Evolutionary conservation across 2,888 invertebrate genomes (phyloP), one percentile per base, ranked within the genome.

Genomic region (Noctua janthe): DNA sequence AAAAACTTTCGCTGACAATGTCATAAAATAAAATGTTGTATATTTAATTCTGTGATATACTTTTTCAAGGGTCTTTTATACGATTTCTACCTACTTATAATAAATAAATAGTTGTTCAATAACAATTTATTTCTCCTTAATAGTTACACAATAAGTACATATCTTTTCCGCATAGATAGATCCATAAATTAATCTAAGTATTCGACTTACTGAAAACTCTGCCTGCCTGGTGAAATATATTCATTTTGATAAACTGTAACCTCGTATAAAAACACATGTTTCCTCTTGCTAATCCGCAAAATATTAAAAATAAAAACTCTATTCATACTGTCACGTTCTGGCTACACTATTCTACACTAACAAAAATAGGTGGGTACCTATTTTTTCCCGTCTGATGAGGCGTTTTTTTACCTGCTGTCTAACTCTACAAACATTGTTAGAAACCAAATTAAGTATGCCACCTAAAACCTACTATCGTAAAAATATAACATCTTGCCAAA

Each of bases 11-110:
- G 62, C 73, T 69, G 76, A 71, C 71, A 76, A 74, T 72, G 69
- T 78, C 43, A 72, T 77, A 39, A 72, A 59, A 54, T 75, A 74
- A 74, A 71, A 81, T 80, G 35, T 80, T 86, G 81, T 88, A 78
- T 74, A 82, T 90, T 87, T 74, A 81, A 85, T 89, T 90, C 92
- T 91, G 91, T 91, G 91, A 91, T 91, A 92, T 79, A 85, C 79
- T 88, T 87, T 82, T 87, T 84, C 88, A 80, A 85, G 72, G 84
- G 84, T 85, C 78, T 87, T 90, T 88, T 85, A 62, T 86, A 89
- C 76, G 74, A 84, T 82, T 88, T 84, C 78, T 89, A 87, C 80
- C 71, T 89, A 88, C 71, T 79, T 78, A 66, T 56, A 59, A 83
- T 80, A 64, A 74, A 76, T 75, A 84, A 77, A 80, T 76, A 87